Percentiles rank a stretch among this genome's conserved stretches.
phyloP scores from a whole-genome alignment of 2,797 vertebrate genomes.

The Lates japonicus region DNA sequence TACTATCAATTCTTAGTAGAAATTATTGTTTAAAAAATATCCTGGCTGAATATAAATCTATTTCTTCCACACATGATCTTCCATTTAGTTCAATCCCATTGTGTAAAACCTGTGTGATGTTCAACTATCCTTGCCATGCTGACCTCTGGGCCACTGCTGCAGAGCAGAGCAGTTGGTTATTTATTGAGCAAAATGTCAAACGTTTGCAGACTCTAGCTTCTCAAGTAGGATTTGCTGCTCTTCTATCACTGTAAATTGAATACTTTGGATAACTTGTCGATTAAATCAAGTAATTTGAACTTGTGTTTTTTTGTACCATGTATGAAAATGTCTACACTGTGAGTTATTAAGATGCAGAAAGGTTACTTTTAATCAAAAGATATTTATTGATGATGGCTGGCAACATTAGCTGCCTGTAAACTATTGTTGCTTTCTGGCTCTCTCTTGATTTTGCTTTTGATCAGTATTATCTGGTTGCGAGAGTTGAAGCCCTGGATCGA shows the following conservation, averaged over 20 bases:
- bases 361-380: background rate
- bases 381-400: no score
- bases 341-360: background rate
- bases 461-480: background rate
- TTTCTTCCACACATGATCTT: background rate
- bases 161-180: constrained; percentile 5
- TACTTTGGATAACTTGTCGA: background rate
- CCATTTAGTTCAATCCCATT: background rate
- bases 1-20: background rate
- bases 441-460: background rate
- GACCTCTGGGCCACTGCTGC: background rate
- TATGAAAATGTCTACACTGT: background rate
- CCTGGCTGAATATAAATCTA: background rate
- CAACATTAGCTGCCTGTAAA: background rate
- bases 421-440: background rate
- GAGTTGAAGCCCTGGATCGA: background rate
- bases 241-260: background rate
- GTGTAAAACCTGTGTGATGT: background rate
- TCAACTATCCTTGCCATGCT: background rate
- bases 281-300: background rate
- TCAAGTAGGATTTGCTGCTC: background rate
- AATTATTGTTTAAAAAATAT: background rate
- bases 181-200: constrained; percentile 15
- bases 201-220: constrained; percentile 1
- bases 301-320: background rate